phyloP scores from a whole-genome alignment of 2,888 invertebrate species.

The Leucophenga maculata region DNA sequence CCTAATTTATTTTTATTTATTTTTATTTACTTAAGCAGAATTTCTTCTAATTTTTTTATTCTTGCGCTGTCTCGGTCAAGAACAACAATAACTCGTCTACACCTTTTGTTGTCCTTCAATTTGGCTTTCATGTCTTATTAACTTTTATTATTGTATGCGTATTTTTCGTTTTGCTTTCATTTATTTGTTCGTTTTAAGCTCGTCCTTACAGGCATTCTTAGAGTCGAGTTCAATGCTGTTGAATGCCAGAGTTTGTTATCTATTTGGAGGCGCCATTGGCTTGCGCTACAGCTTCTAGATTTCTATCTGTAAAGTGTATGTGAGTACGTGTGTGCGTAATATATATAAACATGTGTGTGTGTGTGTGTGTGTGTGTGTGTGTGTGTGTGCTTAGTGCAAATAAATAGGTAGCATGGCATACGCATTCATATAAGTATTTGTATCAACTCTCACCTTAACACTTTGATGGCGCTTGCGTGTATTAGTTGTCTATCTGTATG shows the following conservation, averaged over 20 bases:
- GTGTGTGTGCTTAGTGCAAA: not conserved
- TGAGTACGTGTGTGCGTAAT: too few species aligned
- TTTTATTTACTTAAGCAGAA: not conserved
- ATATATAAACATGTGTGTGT: not conserved
- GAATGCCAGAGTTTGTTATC: too few species aligned
- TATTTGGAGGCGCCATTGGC: too few species aligned
- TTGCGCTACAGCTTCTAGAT: too few species aligned
- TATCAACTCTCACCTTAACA: too few species aligned
- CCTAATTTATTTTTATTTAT: not conserved
- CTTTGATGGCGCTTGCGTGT: too few species aligned
- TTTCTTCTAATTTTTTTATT: not conserved
- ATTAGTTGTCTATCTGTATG: too few species aligned
- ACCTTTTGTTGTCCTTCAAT: not conserved
- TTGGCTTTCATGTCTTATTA: not conserved
- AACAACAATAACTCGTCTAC: too few species aligned
- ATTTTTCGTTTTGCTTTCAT: not conserved
- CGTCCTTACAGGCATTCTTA: not conserved
- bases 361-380: constrained; percentile 20
- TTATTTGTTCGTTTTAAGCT: not conserved
- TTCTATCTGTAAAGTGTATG: too few species aligned
- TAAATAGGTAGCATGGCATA: too few species aligned
- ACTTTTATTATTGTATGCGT: not conserved
- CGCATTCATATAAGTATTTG: too few species aligned
- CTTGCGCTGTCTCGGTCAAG: too few species aligned
- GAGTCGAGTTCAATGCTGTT: not conserved